Conservation (phyloP, 2,888 invertebrate species). For the Rhodophaea formosa region DNA sequence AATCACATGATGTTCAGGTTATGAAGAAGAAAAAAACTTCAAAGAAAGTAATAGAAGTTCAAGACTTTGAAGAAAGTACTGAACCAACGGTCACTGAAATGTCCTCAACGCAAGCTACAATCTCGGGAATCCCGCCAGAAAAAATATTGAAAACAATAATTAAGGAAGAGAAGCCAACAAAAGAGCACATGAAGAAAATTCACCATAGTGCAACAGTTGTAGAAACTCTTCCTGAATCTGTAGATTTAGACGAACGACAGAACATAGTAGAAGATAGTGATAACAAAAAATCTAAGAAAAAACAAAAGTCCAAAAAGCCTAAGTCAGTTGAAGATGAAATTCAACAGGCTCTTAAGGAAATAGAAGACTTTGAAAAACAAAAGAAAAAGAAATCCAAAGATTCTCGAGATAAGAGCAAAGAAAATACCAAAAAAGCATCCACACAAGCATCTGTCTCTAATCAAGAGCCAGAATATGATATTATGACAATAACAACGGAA, state of each 20-base stretch:
- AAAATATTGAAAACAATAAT: conserved; percentile 18
- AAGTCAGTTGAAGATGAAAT: conserved; percentile 65
- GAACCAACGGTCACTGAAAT: conserved; percentile 33
- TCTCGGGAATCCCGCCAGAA: too few species aligned
- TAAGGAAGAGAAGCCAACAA: conserved; percentile 26
- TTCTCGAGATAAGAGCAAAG: conserved; percentile 44
- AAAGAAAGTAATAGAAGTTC: conserved; percentile 67
- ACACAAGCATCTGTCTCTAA: conserved; percentile 13
- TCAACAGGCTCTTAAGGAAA: conserved; percentile 70
- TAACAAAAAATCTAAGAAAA: conserved; percentile 62
- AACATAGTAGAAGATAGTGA: conserved; percentile 37
- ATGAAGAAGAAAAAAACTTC: conserved; percentile 63
- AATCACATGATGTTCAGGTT: conserved; percentile 55
- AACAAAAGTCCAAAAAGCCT: conserved; percentile 61
- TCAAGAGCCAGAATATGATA: conserved; percentile 1
- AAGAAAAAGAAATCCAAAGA: conserved; percentile 64
- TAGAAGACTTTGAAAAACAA: conserved; percentile 58
- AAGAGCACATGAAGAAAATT: conserved; percentile 49
- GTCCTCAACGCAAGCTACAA: conserved; percentile 20
- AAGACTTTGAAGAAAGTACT: conserved; percentile 62
- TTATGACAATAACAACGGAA: conserved; percentile 22
- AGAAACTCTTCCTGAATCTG: conserved; percentile 45
- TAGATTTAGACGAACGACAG: conserved; percentile 35
- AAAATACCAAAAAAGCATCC: conserved; percentile 29
- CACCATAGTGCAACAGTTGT: conserved; percentile 58